phyloP scores from a whole-genome alignment of 1,140 invertebrate genomes.

The Drosophila persimilis region DNA sequence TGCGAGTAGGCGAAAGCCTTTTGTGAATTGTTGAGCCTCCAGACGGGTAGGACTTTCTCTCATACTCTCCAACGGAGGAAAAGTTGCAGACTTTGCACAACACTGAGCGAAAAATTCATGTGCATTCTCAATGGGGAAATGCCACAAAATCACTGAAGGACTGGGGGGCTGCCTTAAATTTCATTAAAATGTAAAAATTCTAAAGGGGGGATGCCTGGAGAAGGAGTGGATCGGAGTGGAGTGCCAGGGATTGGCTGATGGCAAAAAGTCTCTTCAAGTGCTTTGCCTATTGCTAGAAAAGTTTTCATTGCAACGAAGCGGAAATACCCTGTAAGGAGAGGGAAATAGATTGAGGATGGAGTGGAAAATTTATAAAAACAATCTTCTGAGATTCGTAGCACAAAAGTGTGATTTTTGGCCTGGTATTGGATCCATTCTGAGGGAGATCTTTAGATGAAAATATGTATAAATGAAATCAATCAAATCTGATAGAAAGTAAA shows the following conservation, averaged over 20 bases:
- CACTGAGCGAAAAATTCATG: conserved; percentile 38
- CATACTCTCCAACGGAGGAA: conserved; percentile 18
- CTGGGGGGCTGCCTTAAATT: conserved; percentile 48
- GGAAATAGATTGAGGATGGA: too few species aligned
- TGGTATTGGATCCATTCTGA: too few species aligned
- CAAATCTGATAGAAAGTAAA: too few species aligned
- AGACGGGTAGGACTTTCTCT: conserved; percentile 21
- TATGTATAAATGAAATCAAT: too few species aligned
- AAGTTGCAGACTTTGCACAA: conserved; percentile 36
- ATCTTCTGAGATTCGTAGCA: too few species aligned
- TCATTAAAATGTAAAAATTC: conserved; percentile 52
- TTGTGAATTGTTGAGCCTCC: conserved; percentile 57
- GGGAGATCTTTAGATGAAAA: too few species aligned
- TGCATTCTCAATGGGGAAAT: not conserved
- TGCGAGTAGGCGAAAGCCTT: conserved; percentile 16
- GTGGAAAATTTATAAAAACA: too few species aligned
- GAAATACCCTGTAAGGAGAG: conserved; percentile 7
- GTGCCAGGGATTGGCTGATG: conserved; percentile 10
- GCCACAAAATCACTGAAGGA: conserved; percentile 6
- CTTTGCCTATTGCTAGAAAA: conserved; percentile 29
- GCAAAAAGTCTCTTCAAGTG: conserved; percentile 54
- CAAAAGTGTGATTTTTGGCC: too few species aligned
- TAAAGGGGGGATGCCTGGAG: conserved; percentile 1
- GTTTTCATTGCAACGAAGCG: not conserved
- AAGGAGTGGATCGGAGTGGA: conserved; percentile 17